A percentile compares a stretch with the other conserved stretches of the same genome.
phyloP scores from a whole-genome alignment of 2,113 vertebrate genomes.

The Oenanthe melanoleuca region DNA sequence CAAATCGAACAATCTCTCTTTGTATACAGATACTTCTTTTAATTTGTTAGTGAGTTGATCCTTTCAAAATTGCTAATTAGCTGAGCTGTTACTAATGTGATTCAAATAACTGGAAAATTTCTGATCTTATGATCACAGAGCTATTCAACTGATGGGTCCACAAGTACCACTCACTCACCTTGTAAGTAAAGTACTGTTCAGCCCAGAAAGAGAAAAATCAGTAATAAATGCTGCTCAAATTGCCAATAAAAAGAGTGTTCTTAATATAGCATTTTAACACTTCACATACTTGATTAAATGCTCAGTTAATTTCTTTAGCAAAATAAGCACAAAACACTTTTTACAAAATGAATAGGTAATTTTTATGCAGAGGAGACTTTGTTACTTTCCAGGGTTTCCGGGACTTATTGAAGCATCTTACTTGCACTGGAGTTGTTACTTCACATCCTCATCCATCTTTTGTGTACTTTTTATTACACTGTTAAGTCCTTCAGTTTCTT shows the following conservation, averaged over 20 bases:
- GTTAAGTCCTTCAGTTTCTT: not conserved
- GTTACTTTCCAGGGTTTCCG: not conserved
- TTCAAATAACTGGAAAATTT: conserved; percentile 38
- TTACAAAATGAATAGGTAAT: not conserved
- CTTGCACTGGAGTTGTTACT: not conserved
- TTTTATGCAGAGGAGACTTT: not conserved
- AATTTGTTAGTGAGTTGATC: conserved; percentile 43
- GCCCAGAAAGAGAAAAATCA: not conserved
- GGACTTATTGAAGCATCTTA: not conserved
- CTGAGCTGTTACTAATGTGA: conserved; percentile 37
- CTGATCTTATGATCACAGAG: not conserved
- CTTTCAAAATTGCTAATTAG: conserved; percentile 51
- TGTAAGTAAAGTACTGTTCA: not conserved
- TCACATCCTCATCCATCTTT: not conserved
- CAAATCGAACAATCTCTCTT: conserved; percentile 39
- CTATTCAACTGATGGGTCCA: not conserved
- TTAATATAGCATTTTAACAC: not conserved
- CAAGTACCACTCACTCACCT: not conserved
- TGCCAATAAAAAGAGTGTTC: not conserved
- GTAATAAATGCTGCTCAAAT: not conserved
- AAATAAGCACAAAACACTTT: not conserved
- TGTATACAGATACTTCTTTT: conserved; percentile 41
- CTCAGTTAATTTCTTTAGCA: not conserved
- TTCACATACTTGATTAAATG: not conserved
- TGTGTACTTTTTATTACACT: not conserved